Conservation (phyloP, 2,888 invertebrate genomes). For the Abrostola triplasia region DNA sequence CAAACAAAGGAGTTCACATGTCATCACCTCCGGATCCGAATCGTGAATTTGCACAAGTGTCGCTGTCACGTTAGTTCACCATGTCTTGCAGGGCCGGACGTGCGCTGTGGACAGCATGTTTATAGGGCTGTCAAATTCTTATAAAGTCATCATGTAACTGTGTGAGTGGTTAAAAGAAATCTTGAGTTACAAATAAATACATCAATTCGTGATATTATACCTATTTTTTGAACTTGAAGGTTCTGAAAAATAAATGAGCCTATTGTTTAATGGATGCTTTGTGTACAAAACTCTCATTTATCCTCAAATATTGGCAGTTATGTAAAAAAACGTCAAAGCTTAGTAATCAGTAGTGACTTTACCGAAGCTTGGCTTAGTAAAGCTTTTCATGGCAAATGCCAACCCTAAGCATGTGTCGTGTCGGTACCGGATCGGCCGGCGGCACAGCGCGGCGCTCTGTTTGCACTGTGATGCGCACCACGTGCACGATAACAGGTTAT, state of each 20-base stretch:
- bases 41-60: conserved; percentile 63
- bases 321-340: too few species aligned
- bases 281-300: too few species aligned
- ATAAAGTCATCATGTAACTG: neutral
- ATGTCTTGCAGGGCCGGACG: conserved; percentile 17
- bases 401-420: conserved; percentile 40
- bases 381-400: neutral
- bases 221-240: too few species aligned
- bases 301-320: too few species aligned
- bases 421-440: conserved; percentile 34
- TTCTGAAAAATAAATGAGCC: too few species aligned
- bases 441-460: conserved; percentile 56
- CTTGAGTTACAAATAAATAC: too few species aligned
- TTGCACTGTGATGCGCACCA: conserved; percentile 69
- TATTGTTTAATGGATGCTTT: too few species aligned
- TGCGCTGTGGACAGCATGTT: neutral
- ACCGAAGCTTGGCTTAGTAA: neutral
- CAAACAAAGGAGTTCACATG: conserved; percentile 49
- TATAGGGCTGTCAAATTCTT: conserved; percentile 16
- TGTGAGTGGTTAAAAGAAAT: too few species aligned
- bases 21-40: conserved; percentile 50
- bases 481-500: conserved; percentile 83
- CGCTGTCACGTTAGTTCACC: conserved; percentile 28
- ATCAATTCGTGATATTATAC: too few species aligned
- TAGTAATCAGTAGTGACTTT: neutral